Evolutionary conservation across 92 coral and sea anemone genomes (phyloP), one percentile per base, ranked within the genome.

Genomic region (Montipora capitata): DNA sequence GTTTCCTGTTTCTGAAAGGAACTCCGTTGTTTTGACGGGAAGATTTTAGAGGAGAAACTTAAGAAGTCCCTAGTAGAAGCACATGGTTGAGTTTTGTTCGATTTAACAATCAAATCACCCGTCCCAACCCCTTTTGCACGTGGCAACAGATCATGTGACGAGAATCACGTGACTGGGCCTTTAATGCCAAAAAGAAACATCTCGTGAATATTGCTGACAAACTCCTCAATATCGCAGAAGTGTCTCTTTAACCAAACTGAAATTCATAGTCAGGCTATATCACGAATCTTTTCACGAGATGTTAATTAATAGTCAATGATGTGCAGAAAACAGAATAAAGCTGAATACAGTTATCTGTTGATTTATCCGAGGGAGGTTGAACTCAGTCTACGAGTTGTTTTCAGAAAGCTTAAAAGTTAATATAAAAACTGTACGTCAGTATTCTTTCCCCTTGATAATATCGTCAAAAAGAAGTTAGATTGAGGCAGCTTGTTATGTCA

Each of bases 121-220:
- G 78, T 42, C 12, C 54, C 62, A 71, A 72, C 77, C 76, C 39
- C 51, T 40, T 72, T 72, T 74, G 74, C 93, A 86, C 88, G 94
- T 91, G 94, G 78, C 62, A 12, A 3, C 7, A 65, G 62, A 76
- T 84, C 88, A 80, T 78, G 68, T 74, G 83, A 80, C 16, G 49
- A 16, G 63, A 58, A 49, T 80, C 94, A 80, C 71, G 61, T 83
- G 87, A 83, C 16, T 52, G 12, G 11, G 40, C 52, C 40, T 51
- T 18, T 69, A 38, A 20, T 69, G 76, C 66, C 39, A 40, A 52
- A 49, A 43, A 73, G 82, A 41, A 56, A 20, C 72, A 10, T 4
- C 14, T 40, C 13, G 40, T 6, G 15, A 11, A 41, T 27, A 74
- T 79, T 77, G 72, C 92, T 76, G 75, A 70, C 78, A 90, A 85